Percentiles rank a stretch among this genome's conserved stretches.
These are phyloP conservation scores for Bilobella aurantiaca DNA, from an alignment of 1,140 invertebrate genomes.

Conservation along the genomic window DNA sequence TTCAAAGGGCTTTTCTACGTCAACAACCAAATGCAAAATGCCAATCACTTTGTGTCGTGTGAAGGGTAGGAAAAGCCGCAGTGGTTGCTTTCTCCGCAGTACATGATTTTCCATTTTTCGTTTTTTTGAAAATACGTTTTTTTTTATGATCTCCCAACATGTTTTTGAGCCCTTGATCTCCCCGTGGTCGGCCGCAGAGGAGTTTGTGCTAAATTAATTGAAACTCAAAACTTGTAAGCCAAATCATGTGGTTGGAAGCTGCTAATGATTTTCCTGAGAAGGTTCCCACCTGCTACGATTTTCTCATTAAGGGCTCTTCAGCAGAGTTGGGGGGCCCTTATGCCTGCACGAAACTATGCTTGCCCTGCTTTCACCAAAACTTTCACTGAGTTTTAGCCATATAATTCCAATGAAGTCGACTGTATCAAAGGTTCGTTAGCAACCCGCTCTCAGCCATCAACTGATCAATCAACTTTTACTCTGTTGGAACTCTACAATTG, in stretches of 20 bases:
- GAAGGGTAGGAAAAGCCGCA: too few species aligned
- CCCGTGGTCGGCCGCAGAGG: not conserved
- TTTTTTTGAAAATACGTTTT: not conserved
- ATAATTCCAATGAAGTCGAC: too few species aligned
- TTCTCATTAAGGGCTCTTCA: not conserved
- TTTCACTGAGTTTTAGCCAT: too few species aligned
- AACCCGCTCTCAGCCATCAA: too few species aligned
- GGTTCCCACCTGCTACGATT: not conserved
- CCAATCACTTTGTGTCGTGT: too few species aligned
- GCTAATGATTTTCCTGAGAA: not conserved
- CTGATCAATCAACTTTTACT: too few species aligned
- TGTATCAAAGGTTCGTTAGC: too few species aligned
- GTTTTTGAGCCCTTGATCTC: not conserved
- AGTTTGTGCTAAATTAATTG: not conserved
- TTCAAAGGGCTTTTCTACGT: too few species aligned
- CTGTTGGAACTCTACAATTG: too few species aligned
- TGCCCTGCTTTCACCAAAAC: not conserved
- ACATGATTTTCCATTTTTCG: too few species aligned
- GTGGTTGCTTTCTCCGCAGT: too few species aligned
- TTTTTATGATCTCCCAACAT: not conserved
- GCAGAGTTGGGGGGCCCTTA: not conserved
- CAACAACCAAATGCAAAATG: too few species aligned
- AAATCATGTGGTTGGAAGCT: not conserved
- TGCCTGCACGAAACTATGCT: not conserved
- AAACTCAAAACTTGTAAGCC: not conserved